Percentiles rank a stretch among this genome's conserved stretches.
phyloP scores from a whole-genome alignment of 2,888 invertebrate genomes.

The Hylaea fasciaria region DNA sequence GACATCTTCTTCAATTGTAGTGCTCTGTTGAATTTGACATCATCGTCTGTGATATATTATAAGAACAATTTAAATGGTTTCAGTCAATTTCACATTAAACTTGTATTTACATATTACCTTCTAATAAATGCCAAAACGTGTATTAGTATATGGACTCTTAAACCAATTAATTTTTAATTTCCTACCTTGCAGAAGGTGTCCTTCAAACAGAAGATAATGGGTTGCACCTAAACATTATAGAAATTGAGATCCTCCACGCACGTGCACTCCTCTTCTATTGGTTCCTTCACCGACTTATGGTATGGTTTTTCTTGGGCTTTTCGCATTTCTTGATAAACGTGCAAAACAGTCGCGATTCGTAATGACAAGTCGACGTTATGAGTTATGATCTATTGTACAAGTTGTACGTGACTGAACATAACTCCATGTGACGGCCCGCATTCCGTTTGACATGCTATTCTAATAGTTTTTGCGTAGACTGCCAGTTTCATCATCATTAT shows the following conservation, averaged over 20 bases:
- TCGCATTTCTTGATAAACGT: background rate
- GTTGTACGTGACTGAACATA: constrained; percentile 20
- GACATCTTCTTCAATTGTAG: background rate
- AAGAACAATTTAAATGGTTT: background rate
- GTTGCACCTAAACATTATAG: no score
- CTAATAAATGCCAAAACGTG: no score
- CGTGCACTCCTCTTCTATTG: no score
- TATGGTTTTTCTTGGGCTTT: no score
- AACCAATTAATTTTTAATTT: no score
- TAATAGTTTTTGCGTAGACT: constrained; percentile 18
- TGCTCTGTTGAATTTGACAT: background rate
- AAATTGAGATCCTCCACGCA: no score
- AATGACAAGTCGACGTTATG: constrained; percentile 2
- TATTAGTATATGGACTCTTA: no score
- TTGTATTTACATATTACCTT: background rate
- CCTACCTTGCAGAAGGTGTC: no score
- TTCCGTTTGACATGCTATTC: constrained; percentile 27
- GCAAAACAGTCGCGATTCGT: background rate
- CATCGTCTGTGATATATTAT: background rate
- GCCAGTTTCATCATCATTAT: constrained; percentile 9
- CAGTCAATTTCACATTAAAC: background rate
- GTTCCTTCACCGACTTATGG: no score
- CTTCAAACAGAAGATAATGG: no score
- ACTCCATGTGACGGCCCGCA: constrained; percentile 8
- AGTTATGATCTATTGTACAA: constrained; percentile 4